A percentile compares a stretch with the other conserved stretches of the same genome.
Evolutionary conservation across 2,797 vertebrate genomes (phyloP).

Genomic region (Phoeniculus purpureus): DNA sequence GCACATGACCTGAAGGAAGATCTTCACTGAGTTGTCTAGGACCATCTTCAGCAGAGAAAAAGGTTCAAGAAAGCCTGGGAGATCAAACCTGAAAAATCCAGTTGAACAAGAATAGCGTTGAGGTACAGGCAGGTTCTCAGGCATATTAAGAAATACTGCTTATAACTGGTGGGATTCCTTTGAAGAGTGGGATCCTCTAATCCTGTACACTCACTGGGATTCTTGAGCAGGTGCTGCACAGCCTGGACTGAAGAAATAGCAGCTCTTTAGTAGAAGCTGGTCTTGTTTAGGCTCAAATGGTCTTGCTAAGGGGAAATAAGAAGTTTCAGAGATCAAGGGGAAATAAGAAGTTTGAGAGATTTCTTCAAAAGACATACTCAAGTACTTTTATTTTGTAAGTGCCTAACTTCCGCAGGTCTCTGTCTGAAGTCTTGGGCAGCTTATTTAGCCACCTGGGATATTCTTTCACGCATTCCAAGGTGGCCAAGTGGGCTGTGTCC

Average conservation of each 20-base stretch:
- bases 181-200: neutral
- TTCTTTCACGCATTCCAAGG: neutral
- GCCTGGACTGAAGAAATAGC: neutral
- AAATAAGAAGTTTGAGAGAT: neutral
- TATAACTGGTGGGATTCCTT: neutral
- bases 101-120: neutral
- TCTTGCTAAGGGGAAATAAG: neutral
- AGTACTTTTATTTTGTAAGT: neutral
- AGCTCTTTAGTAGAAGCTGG: neutral
- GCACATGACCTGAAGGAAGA: neutral
- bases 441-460: neutral
- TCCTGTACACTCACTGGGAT: neutral
- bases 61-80: neutral
- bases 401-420: neutral
- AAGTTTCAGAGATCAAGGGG: neutral
- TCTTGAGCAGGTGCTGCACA: neutral
- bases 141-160: neutral
- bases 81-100: neutral
- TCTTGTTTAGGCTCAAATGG: neutral
- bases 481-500: neutral
- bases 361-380: neutral
- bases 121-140: neutral
- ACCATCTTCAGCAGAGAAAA: neutral
- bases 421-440: neutral
- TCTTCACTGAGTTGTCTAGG: neutral